Evolutionary conservation across 92 coral and sea anemone species (phyloP), one percentile per base, ranked within the genome.

Genomic region (Heliopora coerulea): DNA sequence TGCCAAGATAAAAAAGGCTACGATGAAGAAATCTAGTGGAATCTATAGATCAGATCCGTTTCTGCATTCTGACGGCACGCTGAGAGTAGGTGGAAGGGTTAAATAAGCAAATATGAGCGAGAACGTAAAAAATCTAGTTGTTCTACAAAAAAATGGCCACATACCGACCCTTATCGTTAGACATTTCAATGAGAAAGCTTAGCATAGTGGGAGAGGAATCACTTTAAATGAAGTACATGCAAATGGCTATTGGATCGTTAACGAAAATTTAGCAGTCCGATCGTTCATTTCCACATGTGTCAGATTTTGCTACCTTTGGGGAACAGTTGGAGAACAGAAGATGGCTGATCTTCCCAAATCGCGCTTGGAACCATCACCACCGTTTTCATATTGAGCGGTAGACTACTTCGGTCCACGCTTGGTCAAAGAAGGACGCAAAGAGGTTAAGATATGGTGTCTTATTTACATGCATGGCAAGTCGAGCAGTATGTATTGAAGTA

Each of bases 181-280:
- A 33, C 59, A 79, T 56, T 82, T 15, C 68, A 85, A 85, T 30
- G 69, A 84, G 52, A 56, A 40, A 8, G 62, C 35, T 0, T 35
- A 31, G 3, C 88, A 81, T 20, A 88, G 84, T 62, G 87, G 86
- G 8, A 67, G 65, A n/a, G 91, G 88, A 28, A 65, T 88, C 3
- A 84, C 91, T 30, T 28, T 50, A 13, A 80, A 70, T 52, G 86
- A 87, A 54, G 65, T 77, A 13, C 66, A 83, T 18, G 63, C 83
- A 21, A 61, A 30, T n/a, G 84, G 92, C 7, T 88, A 32, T 64
- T 85, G 89, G 89, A 75, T 88, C 30, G 67, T 13, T 13, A 56
- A 85, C 31, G 89, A 87, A 33, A 86, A 81, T 20, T 9, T 75
- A 18, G 74, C 87, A 0, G 79, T 83, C 15, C 3, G 19, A n/a